Evolutionary conservation across 2,113 vertebrate species (phyloP).

Genomic region (Pantherophis guttatus): DNA sequence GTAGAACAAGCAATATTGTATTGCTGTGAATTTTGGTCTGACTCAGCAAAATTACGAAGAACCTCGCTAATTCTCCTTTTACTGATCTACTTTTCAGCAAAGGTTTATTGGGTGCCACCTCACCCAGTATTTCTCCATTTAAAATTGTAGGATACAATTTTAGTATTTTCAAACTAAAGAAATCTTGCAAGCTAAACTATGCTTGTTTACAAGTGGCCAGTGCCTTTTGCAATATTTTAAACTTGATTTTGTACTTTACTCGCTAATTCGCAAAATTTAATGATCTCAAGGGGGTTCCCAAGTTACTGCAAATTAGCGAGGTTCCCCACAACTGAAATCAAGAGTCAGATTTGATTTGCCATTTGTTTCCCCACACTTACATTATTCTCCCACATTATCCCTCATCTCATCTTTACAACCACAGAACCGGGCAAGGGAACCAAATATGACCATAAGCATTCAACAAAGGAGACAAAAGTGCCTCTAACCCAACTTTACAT

Average conservation of each 20-base stretch:
- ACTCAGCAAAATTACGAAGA: conserved; percentile 68
- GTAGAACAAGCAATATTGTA: conserved; percentile 59
- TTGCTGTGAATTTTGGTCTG: conserved; percentile 63
- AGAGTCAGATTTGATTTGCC: conserved; percentile 60
- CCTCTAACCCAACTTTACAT: conserved; percentile 13
- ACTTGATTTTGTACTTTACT: conserved; percentile 51
- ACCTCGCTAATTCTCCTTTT: conserved; percentile 72
- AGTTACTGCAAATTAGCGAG: conserved; percentile 70
- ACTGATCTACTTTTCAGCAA: conserved; percentile 54
- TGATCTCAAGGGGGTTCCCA: conserved; percentile 38
- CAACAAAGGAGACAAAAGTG: conserved; percentile 30
- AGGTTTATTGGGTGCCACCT: conserved; percentile 33
- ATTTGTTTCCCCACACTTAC: conserved; percentile 45
- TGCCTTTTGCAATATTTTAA: conserved; percentile 46
- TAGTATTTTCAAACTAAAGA: conserved; percentile 38
- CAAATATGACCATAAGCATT: conserved; percentile 17
- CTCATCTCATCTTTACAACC: conserved; percentile 51
- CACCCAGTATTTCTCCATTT: conserved; percentile 57
- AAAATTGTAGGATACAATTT: conserved; percentile 33
- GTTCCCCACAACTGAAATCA: conserved; percentile 65
- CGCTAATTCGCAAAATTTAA: conserved; percentile 71
- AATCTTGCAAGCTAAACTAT: conserved; percentile 58
- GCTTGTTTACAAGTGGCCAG: conserved; percentile 47
- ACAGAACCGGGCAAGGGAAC: conserved; percentile 38
- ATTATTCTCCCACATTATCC: conserved; percentile 49